These are phyloP conservation scores for Microctenopoma stevenorrisi DNA, from an alignment of 2,797 vertebrate species.

Conservation along the genomic window DNA sequence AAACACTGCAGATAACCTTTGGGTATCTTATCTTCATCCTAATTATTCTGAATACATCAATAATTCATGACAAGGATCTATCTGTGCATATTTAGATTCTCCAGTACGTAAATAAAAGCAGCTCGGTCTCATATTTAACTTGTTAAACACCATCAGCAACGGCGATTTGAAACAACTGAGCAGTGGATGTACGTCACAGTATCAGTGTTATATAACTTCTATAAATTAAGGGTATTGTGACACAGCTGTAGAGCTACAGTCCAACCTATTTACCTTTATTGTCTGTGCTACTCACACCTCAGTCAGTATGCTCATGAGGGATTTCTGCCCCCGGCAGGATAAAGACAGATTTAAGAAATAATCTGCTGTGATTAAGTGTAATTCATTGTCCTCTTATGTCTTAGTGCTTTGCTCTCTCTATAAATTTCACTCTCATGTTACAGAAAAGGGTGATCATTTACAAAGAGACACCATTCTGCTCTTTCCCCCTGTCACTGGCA, in stretches of 20 bases:
- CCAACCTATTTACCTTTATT: conserved; percentile 17
- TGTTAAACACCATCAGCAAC: neutral
- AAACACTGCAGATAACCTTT: conserved; percentile 15
- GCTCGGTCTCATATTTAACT: conserved; percentile 2
- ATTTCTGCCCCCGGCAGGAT: conserved; percentile 37
- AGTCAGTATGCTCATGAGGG: conserved; percentile 23
- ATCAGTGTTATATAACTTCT: neutral
- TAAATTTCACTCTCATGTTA: conserved; percentile 9
- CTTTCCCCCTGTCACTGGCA: conserved; percentile 14
- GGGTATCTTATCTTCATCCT: conserved; percentile 11
- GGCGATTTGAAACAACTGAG: conserved; percentile 7
- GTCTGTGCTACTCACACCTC: conserved; percentile 20
- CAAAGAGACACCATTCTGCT: conserved; percentile 17
- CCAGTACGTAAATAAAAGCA: conserved; percentile 15
- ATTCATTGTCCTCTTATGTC: conserved; percentile 27
- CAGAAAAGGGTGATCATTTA: conserved; percentile 24
- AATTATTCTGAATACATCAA: conserved; percentile 48
- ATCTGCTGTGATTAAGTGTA: conserved; percentile 27
- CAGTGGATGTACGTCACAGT: neutral
- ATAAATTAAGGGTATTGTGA: neutral
- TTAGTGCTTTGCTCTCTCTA: conserved; percentile 1
- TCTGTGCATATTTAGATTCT: conserved; percentile 45
- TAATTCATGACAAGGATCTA: conserved; percentile 47
- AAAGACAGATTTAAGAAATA: conserved; percentile 54
- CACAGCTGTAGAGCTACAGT: conserved; percentile 15